Evolutionary conservation across 1,140 invertebrate genomes (phyloP).

Genomic region (Caenorhabditis brenneri): DNA sequence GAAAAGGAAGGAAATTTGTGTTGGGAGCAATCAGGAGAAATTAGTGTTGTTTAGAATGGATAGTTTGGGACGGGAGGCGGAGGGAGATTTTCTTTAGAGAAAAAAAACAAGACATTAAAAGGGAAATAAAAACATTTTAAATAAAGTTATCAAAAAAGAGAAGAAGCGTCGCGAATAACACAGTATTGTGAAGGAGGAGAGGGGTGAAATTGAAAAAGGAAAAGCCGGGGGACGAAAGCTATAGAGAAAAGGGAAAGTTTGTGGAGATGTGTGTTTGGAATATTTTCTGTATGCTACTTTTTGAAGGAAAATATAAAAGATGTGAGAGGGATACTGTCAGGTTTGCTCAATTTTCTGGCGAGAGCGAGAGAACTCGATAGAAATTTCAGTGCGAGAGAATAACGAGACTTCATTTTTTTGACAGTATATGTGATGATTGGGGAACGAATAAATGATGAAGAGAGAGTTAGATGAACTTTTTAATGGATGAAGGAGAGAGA

Average conservation of each 20-base stretch:
- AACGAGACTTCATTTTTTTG: not conserved
- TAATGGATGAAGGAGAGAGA: not conserved
- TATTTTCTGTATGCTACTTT: too few species aligned
- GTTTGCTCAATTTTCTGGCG: too few species aligned
- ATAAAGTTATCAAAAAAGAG: not conserved
- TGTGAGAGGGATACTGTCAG: not conserved
- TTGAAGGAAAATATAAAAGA: too few species aligned
- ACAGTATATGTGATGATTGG: too few species aligned
- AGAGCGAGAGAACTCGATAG: too few species aligned
- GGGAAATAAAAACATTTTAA: not conserved
- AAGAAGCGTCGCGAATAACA: not conserved
- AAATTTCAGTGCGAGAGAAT: too few species aligned
- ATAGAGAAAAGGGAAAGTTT: not conserved
- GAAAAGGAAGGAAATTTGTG: constrained; percentile 2
- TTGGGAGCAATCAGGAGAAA: not conserved
- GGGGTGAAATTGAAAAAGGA: too few species aligned
- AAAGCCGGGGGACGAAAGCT: not conserved
- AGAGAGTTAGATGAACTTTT: not conserved
- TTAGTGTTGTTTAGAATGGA: not conserved
- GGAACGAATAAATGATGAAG: not conserved
- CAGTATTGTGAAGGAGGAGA: not conserved
- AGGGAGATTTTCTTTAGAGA: not conserved
- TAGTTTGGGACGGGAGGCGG: not conserved
- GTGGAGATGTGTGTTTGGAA: not conserved
- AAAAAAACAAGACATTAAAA: not conserved